Evolutionary conservation across 2,888 invertebrate species (phyloP).

Genomic region (Philereme vetulata): DNA sequence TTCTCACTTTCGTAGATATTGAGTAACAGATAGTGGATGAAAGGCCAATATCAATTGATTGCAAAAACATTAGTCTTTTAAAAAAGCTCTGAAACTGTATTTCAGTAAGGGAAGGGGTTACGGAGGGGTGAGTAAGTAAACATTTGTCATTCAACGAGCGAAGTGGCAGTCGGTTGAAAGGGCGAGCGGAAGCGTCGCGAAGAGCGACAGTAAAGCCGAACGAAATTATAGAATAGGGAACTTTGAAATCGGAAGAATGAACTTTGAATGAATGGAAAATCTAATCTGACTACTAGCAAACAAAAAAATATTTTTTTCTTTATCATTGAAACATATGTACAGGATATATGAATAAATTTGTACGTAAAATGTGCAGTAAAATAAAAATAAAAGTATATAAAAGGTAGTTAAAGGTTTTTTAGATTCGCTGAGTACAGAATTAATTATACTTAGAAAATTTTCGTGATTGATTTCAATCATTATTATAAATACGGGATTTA

Average conservation of each 20-base stretch:
- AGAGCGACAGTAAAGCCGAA: constrained; percentile 38
- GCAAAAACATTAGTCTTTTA: constrained; percentile 44
- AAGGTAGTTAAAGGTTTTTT: too few relatives aligned
- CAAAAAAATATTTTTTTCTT: too few relatives aligned
- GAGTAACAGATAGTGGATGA: constrained; percentile 46
- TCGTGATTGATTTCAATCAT: too few relatives aligned
- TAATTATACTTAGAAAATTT: too few relatives aligned
- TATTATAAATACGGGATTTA: too few relatives aligned
- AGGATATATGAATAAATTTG: too few relatives aligned
- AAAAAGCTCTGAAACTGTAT: constrained; percentile 50
- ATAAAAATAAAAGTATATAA: too few relatives aligned
- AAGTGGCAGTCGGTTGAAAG: constrained; percentile 51
- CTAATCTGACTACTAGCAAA: neutral
- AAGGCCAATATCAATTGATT: constrained; percentile 50
- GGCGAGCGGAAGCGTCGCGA: constrained; percentile 42
- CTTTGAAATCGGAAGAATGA: neutral
- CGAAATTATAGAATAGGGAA: constrained; percentile 36
- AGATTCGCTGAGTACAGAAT: too few relatives aligned
- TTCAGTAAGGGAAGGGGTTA: constrained; percentile 53
- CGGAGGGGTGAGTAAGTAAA: constrained; percentile 63
- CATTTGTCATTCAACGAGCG: constrained; percentile 68
- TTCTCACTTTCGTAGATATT: constrained; percentile 61
- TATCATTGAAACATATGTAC: too few relatives aligned
- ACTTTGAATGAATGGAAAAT: neutral
- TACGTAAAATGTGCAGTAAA: too few relatives aligned